These are phyloP conservation scores for Zeugodacus cucurbitae DNA, from an alignment of 1,140 invertebrate species.

Conservation along the genomic window DNA sequence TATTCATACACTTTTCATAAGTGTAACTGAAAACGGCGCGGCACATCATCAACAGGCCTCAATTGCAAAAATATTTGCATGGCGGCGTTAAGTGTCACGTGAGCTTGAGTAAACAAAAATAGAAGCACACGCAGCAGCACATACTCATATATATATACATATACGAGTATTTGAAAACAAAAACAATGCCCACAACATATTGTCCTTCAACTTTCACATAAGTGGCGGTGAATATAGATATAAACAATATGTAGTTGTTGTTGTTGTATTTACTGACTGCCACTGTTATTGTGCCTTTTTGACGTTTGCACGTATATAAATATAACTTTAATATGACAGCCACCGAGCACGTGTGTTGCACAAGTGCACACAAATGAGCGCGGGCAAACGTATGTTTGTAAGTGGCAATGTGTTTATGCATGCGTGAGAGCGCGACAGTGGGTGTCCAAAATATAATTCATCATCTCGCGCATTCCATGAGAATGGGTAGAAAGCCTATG, in stretches of 20 bases:
- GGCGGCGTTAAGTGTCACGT: slow-evolving; percentile 19
- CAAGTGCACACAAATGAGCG: background rate
- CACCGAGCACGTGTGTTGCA: slow-evolving; percentile 13
- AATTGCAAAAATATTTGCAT: slow-evolving; percentile 35
- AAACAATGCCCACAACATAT: background rate
- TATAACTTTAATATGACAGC: slow-evolving; percentile 36
- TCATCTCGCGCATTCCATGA: background rate
- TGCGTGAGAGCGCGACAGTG: background rate
- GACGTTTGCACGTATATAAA: slow-evolving; percentile 32
- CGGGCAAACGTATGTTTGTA: background rate
- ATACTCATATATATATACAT: background rate
- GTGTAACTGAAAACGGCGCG: background rate
- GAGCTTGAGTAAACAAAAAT: slow-evolving; percentile 15
- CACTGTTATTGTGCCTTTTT: slow-evolving; percentile 3
- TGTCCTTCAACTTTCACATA: slow-evolving; percentile 13
- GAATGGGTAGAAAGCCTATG: background rate
- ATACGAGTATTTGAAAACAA: background rate
- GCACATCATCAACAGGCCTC: slow-evolving; percentile 17
- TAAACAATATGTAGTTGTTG: background rate
- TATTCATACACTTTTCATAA: background rate
- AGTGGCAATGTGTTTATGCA: background rate
- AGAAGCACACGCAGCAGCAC: background rate
- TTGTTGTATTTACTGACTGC: background rate
- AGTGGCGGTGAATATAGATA: background rate
- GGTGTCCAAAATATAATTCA: slow-evolving; percentile 5